Conservation (phyloP, 2,113 vertebrate species). For the Verasper variegatus region DNA sequence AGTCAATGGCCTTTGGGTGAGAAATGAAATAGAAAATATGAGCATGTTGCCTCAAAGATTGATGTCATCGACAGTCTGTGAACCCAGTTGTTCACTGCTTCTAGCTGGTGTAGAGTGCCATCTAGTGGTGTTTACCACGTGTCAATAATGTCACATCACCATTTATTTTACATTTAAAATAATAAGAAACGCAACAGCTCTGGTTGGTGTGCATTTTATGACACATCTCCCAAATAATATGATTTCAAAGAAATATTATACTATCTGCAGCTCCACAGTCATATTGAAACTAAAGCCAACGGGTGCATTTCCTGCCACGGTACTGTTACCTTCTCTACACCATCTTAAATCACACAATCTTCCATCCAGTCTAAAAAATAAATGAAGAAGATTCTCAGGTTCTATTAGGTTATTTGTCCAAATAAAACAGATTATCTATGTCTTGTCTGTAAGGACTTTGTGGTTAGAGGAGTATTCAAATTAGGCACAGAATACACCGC, state of each 20-base stretch:
- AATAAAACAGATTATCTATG: background rate
- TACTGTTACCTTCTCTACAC: too few relatives aligned
- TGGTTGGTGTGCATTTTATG: background rate
- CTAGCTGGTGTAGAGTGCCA: slow-evolving; percentile 55
- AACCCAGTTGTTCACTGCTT: background rate
- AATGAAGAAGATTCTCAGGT: background rate
- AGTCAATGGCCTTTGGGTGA: slow-evolving; percentile 13
- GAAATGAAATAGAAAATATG: slow-evolving; percentile 14
- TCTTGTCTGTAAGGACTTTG: too few relatives aligned
- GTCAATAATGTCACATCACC: background rate
- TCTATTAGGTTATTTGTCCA: background rate
- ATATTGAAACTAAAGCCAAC: slow-evolving; percentile 45
- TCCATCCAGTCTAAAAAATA: background rate
- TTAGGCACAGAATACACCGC: background rate
- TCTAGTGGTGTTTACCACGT: slow-evolving; percentile 61
- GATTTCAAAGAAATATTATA: slow-evolving; percentile 1
- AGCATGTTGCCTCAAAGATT: background rate
- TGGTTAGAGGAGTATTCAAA: too few relatives aligned
- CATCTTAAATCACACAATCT: too few relatives aligned
- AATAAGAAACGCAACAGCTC: background rate
- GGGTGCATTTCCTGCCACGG: too few relatives aligned
- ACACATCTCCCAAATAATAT: background rate
- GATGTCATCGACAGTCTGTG: background rate
- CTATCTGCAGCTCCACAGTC: slow-evolving; percentile 2
- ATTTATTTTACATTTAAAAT: background rate